phyloP scores from a whole-genome alignment of 2,113 vertebrate genomes.

The Peucedramus taeniatus region DNA sequence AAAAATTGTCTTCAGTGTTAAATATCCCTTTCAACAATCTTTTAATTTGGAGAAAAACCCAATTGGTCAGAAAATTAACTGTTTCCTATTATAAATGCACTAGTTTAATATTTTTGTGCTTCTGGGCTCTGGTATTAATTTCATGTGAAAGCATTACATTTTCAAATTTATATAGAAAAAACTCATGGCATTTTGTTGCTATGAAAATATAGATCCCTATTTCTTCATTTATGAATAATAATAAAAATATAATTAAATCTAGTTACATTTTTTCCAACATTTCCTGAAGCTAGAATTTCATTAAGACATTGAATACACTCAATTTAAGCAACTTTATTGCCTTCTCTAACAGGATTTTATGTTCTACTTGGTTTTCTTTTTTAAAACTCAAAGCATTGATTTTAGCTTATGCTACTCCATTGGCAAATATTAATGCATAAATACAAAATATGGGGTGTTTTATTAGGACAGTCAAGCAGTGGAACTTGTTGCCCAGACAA shows the following conservation, averaged over 20 bases:
- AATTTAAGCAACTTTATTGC: conserved; percentile 9
- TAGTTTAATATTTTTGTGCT: neutral
- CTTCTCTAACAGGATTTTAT: neutral
- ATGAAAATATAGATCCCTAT: neutral
- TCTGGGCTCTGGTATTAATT: neutral
- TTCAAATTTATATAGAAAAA: conserved; percentile 41
- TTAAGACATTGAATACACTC: neutral
- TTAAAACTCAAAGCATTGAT: neutral
- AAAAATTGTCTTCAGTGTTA: neutral
- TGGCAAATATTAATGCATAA: neutral
- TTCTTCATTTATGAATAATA: conserved; percentile 17
- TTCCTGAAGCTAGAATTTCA: conserved; percentile 4
- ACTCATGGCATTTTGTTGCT: neutral
- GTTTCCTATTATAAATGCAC: neutral
- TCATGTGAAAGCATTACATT: neutral
- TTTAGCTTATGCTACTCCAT: neutral
- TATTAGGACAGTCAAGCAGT: neutral
- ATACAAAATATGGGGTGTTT: neutral
- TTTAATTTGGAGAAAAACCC: neutral
- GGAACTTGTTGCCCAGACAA: neutral
- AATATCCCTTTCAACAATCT: neutral
- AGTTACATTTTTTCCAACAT: conserved; percentile 1
- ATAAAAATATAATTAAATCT: conserved; percentile 15
- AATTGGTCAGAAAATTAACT: conserved; percentile 11
- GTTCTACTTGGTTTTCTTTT: neutral